Evolutionary conservation across 2,888 invertebrate species (phyloP).

Genomic region (Panzeria rudis): DNA sequence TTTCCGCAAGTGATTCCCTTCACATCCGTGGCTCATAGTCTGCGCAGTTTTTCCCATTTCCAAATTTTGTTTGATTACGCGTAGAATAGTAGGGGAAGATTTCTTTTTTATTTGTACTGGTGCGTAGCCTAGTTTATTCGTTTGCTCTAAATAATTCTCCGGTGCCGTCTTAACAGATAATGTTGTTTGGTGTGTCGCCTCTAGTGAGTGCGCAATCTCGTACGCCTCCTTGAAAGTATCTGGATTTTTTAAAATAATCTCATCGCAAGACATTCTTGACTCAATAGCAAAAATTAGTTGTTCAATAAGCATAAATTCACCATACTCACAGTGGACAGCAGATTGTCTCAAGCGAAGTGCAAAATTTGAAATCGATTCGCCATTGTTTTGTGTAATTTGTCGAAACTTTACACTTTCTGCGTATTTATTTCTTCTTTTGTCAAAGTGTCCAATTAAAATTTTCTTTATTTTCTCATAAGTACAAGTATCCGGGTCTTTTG

Average conservation of each 20-base stretch:
- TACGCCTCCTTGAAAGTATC: conserved; percentile 52
- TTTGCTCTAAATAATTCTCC: conserved; percentile 15
- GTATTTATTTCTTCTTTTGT: conserved; percentile 38
- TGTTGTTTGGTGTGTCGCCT: conserved; percentile 26
- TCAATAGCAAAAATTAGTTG: conserved; percentile 66
- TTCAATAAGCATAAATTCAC: conserved; percentile 62
- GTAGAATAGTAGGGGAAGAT: not conserved
- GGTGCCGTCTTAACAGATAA: not conserved
- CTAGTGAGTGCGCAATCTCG: conserved; percentile 23
- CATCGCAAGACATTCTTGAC: conserved; percentile 60
- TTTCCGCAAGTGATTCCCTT: not conserved
- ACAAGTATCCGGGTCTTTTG: conserved; percentile 11
- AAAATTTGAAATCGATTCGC: conserved; percentile 21
- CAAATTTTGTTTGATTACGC: not conserved
- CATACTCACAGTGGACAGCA: conserved; percentile 27
- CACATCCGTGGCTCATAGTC: not conserved
- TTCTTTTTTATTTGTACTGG: conserved; percentile 29
- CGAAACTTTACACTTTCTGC: conserved; percentile 55
- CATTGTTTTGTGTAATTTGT: conserved; percentile 30
- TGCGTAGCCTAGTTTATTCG: conserved; percentile 43
- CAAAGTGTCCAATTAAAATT: too few relatives aligned
- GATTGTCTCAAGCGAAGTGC: conserved; percentile 41
- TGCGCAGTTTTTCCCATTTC: not conserved
- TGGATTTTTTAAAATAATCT: conserved; percentile 66
- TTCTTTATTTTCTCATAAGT: conserved; percentile 38